phyloP scores from a whole-genome alignment of 2,888 invertebrate species.

The Erebia ligea region DNA sequence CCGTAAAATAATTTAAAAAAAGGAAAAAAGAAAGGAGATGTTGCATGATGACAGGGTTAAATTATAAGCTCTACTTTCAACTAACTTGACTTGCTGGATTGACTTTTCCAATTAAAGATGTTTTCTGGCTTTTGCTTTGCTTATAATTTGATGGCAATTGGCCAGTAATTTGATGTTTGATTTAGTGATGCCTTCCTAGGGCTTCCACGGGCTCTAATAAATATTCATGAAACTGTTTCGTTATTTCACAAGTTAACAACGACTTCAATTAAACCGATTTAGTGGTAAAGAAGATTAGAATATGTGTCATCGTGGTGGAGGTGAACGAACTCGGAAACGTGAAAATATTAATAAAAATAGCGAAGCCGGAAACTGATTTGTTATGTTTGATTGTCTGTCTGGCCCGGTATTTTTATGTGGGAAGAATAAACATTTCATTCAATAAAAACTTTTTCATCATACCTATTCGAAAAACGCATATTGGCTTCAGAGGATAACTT shows the following conservation, averaged over 20 bases:
- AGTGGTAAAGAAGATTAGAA: conserved; percentile 38
- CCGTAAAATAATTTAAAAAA: too few relatives aligned
- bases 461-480: too few relatives aligned
- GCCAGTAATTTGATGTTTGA: too few relatives aligned
- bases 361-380: conserved; percentile 16
- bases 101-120: too few relatives aligned
- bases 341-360: conserved; percentile 28
- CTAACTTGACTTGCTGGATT: too few relatives aligned
- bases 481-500: too few relatives aligned
- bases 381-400: conserved; percentile 9
- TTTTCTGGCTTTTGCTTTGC: too few relatives aligned
- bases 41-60: too few relatives aligned
- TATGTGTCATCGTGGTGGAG: conserved; percentile 39
- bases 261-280: conserved; percentile 41
- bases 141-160: too few relatives aligned
- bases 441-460: background rate
- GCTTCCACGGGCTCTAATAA: conserved; percentile 24
- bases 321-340: conserved; percentile 38
- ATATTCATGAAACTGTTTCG: conserved; percentile 33
- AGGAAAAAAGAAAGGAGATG: too few relatives aligned
- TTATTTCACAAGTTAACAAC: conserved; percentile 35
- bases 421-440: conserved; percentile 5
- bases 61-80: too few relatives aligned
- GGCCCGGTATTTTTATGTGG: background rate
- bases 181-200: too few relatives aligned